phyloP scores from a whole-genome alignment of 23 tunicate genomes.

The Ciona savignyi region DNA sequence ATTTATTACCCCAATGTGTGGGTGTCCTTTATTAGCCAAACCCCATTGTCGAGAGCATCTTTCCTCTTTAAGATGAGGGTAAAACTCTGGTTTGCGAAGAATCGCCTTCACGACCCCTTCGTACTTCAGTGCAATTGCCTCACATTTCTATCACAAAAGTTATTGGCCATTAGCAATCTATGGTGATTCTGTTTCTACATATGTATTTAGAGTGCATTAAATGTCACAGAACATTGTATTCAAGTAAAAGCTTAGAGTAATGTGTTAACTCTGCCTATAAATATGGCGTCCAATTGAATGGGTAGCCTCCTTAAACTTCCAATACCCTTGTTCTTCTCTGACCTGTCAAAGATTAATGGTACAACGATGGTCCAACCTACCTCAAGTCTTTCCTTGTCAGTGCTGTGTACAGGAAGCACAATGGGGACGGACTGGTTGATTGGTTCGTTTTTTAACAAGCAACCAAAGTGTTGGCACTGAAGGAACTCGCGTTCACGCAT shows the following conservation, averaged over 20 bases:
- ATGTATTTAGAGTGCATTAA: too few species aligned
- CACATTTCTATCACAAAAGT: too few species aligned
- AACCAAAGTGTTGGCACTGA: conserved; percentile 93
- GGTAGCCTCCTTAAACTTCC: too few species aligned
- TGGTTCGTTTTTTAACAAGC: conserved; percentile 60
- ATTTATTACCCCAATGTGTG: conserved; percentile 70
- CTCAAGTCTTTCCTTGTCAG: conserved; percentile 77
- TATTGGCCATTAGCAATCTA: too few species aligned
- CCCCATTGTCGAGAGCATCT: conserved; percentile 97
- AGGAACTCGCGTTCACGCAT: conserved; percentile 88
- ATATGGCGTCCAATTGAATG: too few species aligned
- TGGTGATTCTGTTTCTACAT: too few species aligned
- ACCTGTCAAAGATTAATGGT: too few species aligned
- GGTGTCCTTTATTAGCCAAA: conserved; percentile 77
- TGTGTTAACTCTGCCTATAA: too few species aligned
- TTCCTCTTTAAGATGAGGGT: conserved; percentile 88
- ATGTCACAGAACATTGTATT: too few species aligned
- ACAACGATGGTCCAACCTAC: too few species aligned
- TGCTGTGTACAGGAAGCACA: conserved; percentile 77
- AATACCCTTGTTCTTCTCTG: too few species aligned
- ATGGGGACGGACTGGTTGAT: conserved; percentile 95
- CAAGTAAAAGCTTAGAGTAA: too few species aligned
- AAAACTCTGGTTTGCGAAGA: conserved; percentile 81
- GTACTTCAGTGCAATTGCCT: conserved; percentile 65
- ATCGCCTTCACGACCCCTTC: conserved; percentile 75